Evolutionary conservation across 2,797 vertebrate species (phyloP), one percentile per base, ranked within the genome.

Genomic region (Champsocephalus esox): DNA sequence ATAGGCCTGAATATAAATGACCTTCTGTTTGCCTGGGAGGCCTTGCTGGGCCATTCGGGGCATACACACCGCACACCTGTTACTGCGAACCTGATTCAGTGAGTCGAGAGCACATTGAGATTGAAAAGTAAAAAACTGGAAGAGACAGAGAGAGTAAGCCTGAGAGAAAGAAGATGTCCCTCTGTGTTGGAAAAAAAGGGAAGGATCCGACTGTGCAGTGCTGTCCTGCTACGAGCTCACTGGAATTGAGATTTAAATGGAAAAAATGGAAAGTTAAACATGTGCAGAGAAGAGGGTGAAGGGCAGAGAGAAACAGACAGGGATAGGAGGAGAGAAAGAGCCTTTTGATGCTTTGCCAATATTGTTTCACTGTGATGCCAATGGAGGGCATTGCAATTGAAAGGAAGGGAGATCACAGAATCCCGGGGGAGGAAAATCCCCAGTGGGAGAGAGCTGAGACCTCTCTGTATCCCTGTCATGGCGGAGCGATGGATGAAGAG

Each of bases 291-390:
- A 43, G 34, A 45, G 73, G 64, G 43, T 81, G 73, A 86, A 80
- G 80, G 70, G 57, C 73, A 70, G 44, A 62, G 34, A 38, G 34
- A 58, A 5, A 74, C 67, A 71, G 43, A 14, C 16, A 77, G 51
- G 41, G 51, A 63, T 41, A 12, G 45, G 70, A 19, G 17, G 51
- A 45, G 54, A 74, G 71, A 28, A 28, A 52, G 34, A 52, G 48
- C 59, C 72, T 77, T 90, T 83, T 87, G 89, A 85, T 79, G 63
- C 70, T 60, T 44, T 48, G 72, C 81, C 86, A 87, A 84, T 91
- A 84, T 88, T 80, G 70, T 85, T 84, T 63, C 61, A 80, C 80
- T 75, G 64, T 44, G 65, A 77, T 82, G 76, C 74, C 86, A 77
- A 63, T 73, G 63, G 80, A 86, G 70, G 69, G 52, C 77, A 83